Evolutionary conservation across 2,888 invertebrate genomes (phyloP).

Genomic region (Limnephilus lunatus): DNA sequence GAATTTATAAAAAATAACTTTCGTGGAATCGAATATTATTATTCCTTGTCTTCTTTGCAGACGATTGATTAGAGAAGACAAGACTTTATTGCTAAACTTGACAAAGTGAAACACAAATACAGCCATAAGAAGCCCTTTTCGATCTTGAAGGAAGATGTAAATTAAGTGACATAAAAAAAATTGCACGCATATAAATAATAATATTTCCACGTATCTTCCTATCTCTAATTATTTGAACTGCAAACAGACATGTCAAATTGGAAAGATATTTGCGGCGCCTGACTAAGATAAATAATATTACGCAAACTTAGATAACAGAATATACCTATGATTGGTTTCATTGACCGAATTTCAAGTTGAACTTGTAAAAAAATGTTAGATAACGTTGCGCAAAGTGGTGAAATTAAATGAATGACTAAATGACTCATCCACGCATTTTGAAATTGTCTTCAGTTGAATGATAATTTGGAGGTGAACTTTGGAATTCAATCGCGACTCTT

Average conservation of each 20-base stretch:
- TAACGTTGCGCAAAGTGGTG: conserved; percentile 10
- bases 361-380: not conserved
- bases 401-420: not conserved
- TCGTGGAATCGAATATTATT: no score
- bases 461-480: not conserved
- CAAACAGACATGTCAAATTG: not conserved
- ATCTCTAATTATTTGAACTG: not conserved
- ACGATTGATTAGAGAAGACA: no score
- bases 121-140: no score
- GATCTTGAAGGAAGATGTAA: not conserved
- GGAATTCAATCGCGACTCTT: not conserved
- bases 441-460: not conserved
- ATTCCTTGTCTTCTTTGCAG: no score
- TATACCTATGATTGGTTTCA: not conserved
- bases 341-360: not conserved
- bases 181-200: not conserved
- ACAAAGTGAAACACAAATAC: no score
- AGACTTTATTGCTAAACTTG: no score
- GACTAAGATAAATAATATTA: not conserved
- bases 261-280: not conserved
- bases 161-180: not conserved
- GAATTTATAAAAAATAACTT: no score
- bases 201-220: not conserved
- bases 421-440: not conserved
- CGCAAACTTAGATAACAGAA: not conserved